Conservation (phyloP, 64 coral and sea anemone genomes). For the Pocillopora verrucosa region DNA sequence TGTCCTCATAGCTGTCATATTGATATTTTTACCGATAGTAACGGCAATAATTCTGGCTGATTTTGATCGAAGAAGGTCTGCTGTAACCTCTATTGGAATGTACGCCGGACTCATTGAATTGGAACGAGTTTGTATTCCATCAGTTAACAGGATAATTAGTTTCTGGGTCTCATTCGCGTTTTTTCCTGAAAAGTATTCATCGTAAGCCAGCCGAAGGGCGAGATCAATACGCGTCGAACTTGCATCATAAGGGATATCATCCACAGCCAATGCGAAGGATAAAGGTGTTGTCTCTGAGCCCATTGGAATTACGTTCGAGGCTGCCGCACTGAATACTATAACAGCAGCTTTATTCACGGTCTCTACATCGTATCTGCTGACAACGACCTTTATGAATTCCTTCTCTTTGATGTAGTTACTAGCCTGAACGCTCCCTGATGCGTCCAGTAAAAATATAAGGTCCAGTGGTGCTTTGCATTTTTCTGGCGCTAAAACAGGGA, state of each 20-base stretch:
- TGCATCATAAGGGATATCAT: neutral
- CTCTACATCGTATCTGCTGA: constrained; percentile 1
- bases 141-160: neutral
- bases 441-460: constrained; percentile 1
- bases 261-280: neutral
- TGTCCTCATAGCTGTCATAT: neutral
- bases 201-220: neutral
- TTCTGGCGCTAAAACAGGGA: constrained; percentile 6
- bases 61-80: neutral
- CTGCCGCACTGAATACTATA: neutral
- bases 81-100: neutral
- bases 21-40: neutral
- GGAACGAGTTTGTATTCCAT: neutral
- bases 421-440: neutral
- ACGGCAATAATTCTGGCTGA: neutral
- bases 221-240: neutral
- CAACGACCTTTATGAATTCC: constrained; percentile 1
- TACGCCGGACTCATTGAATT: neutral
- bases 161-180: neutral
- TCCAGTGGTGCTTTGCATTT: constrained; percentile 1
- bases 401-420: neutral
- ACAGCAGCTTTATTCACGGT: neutral
- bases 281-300: neutral
- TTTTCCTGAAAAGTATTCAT: neutral
- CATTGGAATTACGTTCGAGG: neutral